A percentile compares a stretch with the other conserved stretches of the same genome.
phyloP scores from a whole-genome alignment of 2,888 invertebrate genomes.

The Andrena bucephala region DNA sequence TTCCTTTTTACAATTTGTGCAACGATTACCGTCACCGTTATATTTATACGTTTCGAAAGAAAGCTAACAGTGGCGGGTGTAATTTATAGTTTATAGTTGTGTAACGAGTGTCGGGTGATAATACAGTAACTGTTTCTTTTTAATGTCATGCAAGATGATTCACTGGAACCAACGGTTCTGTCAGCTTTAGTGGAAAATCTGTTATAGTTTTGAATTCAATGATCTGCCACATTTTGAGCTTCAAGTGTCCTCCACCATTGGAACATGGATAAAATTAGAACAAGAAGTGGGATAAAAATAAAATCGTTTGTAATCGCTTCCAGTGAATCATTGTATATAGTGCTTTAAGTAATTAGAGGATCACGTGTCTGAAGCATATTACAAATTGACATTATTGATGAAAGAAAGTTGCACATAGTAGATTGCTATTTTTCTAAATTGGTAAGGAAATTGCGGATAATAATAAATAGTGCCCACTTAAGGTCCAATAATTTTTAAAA shows the following conservation, averaged over 20 bases:
- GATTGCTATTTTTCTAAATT: no score
- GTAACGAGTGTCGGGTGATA: not conserved
- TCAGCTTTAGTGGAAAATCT: no score
- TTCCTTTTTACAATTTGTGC: not conserved
- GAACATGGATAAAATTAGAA: not conserved
- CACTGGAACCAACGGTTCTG: not conserved
- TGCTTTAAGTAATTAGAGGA: no score
- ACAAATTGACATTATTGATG: no score
- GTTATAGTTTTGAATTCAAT: no score
- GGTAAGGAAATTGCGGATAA: no score
- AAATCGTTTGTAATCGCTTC: not conserved
- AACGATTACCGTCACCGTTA: not conserved
- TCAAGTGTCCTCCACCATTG: no score
- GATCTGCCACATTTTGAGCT: no score
- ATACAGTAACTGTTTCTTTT: not conserved
- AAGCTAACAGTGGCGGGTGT: not conserved
- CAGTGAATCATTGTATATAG: not conserved
- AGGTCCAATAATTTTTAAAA: not conserved
- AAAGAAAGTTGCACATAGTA: no score
- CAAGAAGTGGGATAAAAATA: not conserved
- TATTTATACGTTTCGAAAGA: not conserved
- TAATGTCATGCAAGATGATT: not conserved
- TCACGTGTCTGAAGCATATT: no score
- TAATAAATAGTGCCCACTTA: not conserved
- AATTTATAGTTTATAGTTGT: not conserved